Base-by-base conservation (phyloP, 2,113 vertebrate genomes). In the Otus sunia region DNA sequence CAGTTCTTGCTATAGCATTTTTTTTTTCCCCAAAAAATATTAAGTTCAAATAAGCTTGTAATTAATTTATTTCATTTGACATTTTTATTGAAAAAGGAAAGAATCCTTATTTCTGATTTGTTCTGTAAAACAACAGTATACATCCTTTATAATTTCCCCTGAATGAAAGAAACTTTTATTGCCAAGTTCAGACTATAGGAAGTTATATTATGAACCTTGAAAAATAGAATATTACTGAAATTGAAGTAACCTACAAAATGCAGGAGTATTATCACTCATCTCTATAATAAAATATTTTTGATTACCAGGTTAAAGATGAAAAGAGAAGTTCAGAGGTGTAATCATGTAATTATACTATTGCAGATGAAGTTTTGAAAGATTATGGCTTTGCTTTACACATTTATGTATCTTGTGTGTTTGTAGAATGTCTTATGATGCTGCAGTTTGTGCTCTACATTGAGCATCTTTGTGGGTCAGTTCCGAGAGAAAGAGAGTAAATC, bases 281-380 rank as follows among this genome's bases (percentile, higher is more conserved):
- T 63, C 25, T 75, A 20, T 67, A 82, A 78, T 64, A 75, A 91
- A 81, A 50, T 30, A 75, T 30, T 93, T 96, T 90, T 76, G 10
- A 72, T 90, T 80, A 89, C 50, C 47, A 81, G 27, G 55, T 83
- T 86, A 83, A 90, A 94, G 55, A 82, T 73, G 45, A 80, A 92
- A 77, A 2, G 8, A 76, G 55, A 92, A 74, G 14, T 66, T 86
- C 68, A 84, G 79, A 67, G 41, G 41, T 73, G 25, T 53, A 84
- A 71, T 83, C n/a, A 62, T 77, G 63, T 74, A 88, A 88, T 86
- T 67, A 72, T 41, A 50, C 8, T 45, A 4, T 32, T 69, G 41
- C 32, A 86, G 67, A 86, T 86, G 55, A 80, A 15, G 14, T 86
- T 87, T 86, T 79, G 75, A 88, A 88, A 85, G 53, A 79, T 79